Base-by-base conservation (phyloP, 2,113 vertebrate genomes). In the Leptosomus discolor region DNA sequence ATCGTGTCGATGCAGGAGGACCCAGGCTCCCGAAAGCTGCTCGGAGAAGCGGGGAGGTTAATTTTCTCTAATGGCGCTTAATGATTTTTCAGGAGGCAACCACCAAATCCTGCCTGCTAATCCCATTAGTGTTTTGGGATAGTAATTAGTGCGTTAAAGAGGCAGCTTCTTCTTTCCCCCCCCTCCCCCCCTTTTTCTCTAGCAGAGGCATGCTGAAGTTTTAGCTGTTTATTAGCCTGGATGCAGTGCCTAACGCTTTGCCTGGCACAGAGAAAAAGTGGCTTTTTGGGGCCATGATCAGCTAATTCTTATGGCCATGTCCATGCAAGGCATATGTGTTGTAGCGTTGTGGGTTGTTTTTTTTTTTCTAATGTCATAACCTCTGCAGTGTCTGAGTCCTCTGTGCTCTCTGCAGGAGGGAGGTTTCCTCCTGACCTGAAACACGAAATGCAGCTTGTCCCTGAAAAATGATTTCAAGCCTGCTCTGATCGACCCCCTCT, bases 31-130 rank as follows among this genome's bases (percentile, higher is more conserved):
- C 9, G 1, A 93, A 96, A 95, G 80, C 82, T 5, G 4, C 60
- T 67, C 0, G 15, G 75, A 91, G 77, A 86, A 76, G 48, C 6
- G 30, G 82, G 16, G 20, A 94, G 93, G 92, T 93, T 97, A 43
- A 94, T 97, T 96, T 97, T 89, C 90, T 90, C 34, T 96, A 96
- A 88, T 82, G 82, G 51, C 84, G 48, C 89, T 96, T 97, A 90
- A 80, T 86, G 95, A 75, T 86, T 96, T 94, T 96, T 94, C 87
- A 80, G 97, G 82, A 97, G 90, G 92, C 95, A 88, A 78, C 71
- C 65, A 50, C 90, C 45, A 53, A 96, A 83, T 87, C 75, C 36
- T 91, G 67, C 79, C 63, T 92, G 75, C 88, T 96, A 96, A 97
- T 91, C 92, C 82, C 61, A 68, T 97, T 81, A 63, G 23, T 37